Conservation (phyloP, 2,888 invertebrate genomes). For the Caenorhabditis imperialis region DNA sequence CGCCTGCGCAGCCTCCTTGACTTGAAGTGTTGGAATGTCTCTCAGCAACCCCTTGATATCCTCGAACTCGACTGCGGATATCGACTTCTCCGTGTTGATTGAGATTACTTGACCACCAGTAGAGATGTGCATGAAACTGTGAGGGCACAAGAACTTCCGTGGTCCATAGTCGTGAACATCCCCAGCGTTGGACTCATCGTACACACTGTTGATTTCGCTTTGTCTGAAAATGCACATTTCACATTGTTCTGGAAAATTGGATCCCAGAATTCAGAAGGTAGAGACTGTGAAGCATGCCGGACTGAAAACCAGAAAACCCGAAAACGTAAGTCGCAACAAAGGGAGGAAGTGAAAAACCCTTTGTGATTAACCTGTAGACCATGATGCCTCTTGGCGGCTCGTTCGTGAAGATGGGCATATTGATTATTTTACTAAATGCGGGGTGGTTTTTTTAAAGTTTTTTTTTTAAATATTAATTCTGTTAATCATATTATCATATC, state of each 20-base stretch:
- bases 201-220: conserved; percentile 62
- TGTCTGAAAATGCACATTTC: conserved; percentile 57
- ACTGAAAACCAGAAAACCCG: too few species aligned
- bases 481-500: too few species aligned
- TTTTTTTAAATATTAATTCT: too few species aligned
- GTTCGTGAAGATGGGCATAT: conserved; percentile 6
- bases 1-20: conserved; percentile 50
- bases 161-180: conserved; percentile 58
- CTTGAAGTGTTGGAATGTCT: conserved; percentile 43
- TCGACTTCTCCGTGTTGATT: conserved; percentile 53
- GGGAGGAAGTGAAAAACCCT: background rate
- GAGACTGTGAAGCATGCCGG: too few species aligned
- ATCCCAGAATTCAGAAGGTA: too few species aligned
- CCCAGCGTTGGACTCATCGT: conserved; percentile 45
- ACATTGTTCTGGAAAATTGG: background rate
- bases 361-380: conserved; percentile 25
- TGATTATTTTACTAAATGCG: conserved; percentile 8
- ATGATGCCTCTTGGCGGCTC: conserved; percentile 45
- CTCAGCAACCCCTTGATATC: conserved; percentile 50
- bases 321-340: background rate
- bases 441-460: too few species aligned
- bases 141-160: conserved; percentile 49
- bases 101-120: conserved; percentile 56
- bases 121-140: conserved; percentile 56
- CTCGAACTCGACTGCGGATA: conserved; percentile 46